Evolutionary conservation across 2,888 invertebrate genomes (phyloP).

Genomic region (Cancer borealis): DNA sequence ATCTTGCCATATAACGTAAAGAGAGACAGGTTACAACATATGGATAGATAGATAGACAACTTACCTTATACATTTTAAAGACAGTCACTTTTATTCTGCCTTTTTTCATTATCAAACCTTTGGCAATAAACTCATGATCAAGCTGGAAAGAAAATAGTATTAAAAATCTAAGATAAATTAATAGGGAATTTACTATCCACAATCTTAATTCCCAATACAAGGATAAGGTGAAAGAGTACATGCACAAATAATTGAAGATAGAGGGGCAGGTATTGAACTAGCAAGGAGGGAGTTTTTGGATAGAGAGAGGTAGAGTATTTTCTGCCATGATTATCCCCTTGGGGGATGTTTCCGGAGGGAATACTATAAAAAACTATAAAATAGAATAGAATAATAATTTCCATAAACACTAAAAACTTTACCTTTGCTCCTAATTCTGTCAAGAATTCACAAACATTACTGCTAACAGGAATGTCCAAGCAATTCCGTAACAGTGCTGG

Average conservation of each 20-base stretch:
- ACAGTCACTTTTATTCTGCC: conserved; percentile 98
- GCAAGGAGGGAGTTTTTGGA: too few relatives aligned
- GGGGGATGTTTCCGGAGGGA: too few relatives aligned
- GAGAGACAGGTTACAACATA: background rate
- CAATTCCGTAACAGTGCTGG: conserved; percentile 95
- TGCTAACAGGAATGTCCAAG: conserved; percentile 94
- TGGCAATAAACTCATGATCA: conserved; percentile 95
- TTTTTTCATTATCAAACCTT: conserved; percentile 97
- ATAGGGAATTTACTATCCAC: background rate
- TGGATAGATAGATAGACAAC: background rate
- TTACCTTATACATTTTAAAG: conserved; percentile 91
- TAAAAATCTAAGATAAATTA: background rate
- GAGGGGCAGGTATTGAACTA: background rate
- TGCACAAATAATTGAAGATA: background rate
- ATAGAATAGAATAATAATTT: background rate
- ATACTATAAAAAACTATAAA: too few relatives aligned
- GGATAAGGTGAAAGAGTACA: too few relatives aligned
- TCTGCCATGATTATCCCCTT: too few relatives aligned
- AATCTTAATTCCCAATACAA: background rate
- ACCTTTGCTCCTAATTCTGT: conserved; percentile 87
- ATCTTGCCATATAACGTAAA: too few relatives aligned
- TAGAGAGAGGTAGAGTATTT: too few relatives aligned
- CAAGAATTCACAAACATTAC: conserved; percentile 93
- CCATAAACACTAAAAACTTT: background rate
- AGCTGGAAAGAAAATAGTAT: conserved; percentile 80